phyloP scores from a whole-genome alignment of 1,140 invertebrate species.

The Magallana ariakensis region DNA sequence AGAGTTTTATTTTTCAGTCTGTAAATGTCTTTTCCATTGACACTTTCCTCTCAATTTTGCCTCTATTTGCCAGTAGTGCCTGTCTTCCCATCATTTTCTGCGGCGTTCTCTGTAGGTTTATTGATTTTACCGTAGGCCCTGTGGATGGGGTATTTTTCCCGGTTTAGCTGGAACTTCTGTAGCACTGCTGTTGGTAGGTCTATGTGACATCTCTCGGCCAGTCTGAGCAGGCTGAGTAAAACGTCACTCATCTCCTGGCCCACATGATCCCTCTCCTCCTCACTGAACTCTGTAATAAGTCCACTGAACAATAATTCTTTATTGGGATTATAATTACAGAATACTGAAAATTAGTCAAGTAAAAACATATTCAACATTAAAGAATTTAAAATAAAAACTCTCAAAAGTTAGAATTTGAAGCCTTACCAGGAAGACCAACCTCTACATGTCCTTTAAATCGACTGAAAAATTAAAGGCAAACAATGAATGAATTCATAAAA shows the following conservation, averaged over 20 bases:
- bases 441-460: constrained; percentile 80
- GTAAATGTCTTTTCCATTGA: too few species aligned
- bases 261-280: constrained; percentile 77
- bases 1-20: too few species aligned
- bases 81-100: not conserved
- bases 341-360: too few species aligned
- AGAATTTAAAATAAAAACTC: too few species aligned
- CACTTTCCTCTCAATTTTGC: too few species aligned
- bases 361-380: too few species aligned
- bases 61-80: too few species aligned
- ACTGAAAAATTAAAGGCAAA: constrained; percentile 67
- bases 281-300: constrained; percentile 72
- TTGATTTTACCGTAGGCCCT: constrained; percentile 76
- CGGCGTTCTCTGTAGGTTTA: constrained; percentile 77
- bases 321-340: too few species aligned
- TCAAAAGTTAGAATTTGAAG: too few species aligned
- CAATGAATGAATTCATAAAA: too few species aligned
- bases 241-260: constrained; percentile 81
- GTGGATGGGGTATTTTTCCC: constrained; percentile 78
- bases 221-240: constrained; percentile 78
- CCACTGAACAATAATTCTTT: too few species aligned
- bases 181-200: constrained; percentile 78
- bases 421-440: constrained; percentile 76
- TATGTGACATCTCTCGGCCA: constrained; percentile 79
- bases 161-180: constrained; percentile 79